phyloP scores from a whole-genome alignment of 2,113 vertebrate species.

The Oxyruncus cristatus region DNA sequence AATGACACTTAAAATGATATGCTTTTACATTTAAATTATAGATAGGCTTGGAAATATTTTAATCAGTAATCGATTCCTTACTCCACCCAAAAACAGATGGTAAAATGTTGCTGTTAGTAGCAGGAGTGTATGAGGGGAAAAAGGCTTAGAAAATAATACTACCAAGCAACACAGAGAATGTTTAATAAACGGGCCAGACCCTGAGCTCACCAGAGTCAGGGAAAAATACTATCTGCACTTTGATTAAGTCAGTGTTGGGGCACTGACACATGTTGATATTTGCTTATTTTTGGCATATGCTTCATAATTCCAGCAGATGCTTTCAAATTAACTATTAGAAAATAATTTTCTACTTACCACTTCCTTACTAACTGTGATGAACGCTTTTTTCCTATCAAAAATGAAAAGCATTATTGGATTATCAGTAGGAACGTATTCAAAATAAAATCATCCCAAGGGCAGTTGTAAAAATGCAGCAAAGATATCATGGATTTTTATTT shows the following conservation, averaged over 20 bases:
- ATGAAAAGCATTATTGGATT: neutral
- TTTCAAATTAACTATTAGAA: neutral
- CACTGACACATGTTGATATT: neutral
- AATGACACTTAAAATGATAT: conserved; percentile 7
- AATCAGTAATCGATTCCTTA: conserved; percentile 49
- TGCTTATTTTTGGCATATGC: neutral
- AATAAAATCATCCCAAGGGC: neutral
- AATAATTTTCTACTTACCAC: neutral
- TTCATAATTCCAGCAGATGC: neutral
- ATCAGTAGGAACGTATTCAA: neutral
- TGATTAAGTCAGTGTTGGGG: neutral
- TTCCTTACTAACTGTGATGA: neutral
- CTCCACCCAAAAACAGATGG: conserved; percentile 59
- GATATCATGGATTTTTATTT: neutral
- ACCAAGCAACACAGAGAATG: neutral
- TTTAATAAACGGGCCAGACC: neutral
- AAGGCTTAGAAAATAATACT: neutral
- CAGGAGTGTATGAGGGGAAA: neutral
- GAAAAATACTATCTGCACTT: neutral
- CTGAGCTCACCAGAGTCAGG: neutral
- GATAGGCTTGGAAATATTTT: conserved; percentile 36
- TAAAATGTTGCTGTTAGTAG: conserved; percentile 7
- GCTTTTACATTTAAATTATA: conserved; percentile 8
- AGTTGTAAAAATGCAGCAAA: neutral
- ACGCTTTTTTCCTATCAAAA: neutral